Percentiles rank a stretch among this genome's conserved stretches.
phyloP scores from a whole-genome alignment of 2,113 vertebrate species.

The Prionailurus viverrinus region DNA sequence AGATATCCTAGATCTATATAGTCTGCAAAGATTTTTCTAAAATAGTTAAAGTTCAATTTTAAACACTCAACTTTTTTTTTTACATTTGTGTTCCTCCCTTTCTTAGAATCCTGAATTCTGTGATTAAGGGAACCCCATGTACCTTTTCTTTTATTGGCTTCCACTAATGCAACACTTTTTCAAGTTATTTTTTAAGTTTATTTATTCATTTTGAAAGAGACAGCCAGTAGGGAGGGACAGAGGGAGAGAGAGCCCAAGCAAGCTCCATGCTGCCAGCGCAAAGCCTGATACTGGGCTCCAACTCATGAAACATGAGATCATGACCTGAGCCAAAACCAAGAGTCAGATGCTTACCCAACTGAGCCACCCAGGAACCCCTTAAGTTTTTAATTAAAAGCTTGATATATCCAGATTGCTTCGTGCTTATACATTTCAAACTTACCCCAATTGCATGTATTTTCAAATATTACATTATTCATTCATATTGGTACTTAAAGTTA shows the following conservation, averaged over 20 bases:
- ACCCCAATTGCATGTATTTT: background rate
- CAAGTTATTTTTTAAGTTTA: no score
- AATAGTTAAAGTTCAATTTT: background rate
- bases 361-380: no score
- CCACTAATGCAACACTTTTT: background rate
- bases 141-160: background rate
- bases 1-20: background rate
- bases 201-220: no score
- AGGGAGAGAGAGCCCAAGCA: no score
- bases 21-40: background rate
- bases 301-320: no score
- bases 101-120: background rate
- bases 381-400: background rate
- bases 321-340: no score
- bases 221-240: no score
- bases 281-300: no score
- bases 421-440: constrained; percentile 44
- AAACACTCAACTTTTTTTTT: background rate
- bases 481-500: background rate
- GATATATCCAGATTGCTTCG: background rate
- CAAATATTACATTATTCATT: background rate
- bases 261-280: no score
- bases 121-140: background rate
- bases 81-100: background rate
- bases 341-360: no score